A percentile compares a stretch with the other conserved stretches of the same genome.
phyloP scores from a whole-genome alignment of 2,797 vertebrate genomes.

The Pseudomugil tenellus region DNA sequence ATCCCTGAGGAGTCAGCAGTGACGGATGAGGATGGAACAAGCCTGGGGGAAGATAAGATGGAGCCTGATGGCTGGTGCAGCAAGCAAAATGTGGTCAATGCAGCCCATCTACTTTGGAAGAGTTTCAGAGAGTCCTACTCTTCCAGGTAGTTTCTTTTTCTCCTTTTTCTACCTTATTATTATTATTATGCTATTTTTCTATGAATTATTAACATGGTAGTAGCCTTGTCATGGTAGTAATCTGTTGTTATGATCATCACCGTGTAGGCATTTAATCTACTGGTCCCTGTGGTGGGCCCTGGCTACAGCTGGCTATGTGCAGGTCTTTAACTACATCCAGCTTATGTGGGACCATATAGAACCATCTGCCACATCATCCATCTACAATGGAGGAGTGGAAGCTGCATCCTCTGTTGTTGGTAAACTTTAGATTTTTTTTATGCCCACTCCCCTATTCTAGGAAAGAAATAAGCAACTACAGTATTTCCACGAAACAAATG shows the following conservation, averaged over 20 bases:
- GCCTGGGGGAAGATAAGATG: conserved; percentile 24
- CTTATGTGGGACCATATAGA: conserved; percentile 81
- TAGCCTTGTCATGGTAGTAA: background rate
- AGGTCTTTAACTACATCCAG: conserved; percentile 82
- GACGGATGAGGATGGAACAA: conserved; percentile 36
- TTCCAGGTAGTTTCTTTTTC: conserved; percentile 57
- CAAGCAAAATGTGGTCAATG: conserved; percentile 45
- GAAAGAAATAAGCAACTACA: background rate
- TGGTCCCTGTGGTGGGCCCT: conserved; percentile 85
- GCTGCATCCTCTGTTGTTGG: conserved; percentile 79
- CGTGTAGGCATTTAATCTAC: conserved; percentile 71
- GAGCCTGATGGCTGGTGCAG: conserved; percentile 53
- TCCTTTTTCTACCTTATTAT: background rate
- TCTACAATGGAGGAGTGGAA: conserved; percentile 83
- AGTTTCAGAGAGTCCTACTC: conserved; percentile 80
- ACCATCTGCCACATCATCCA: conserved; percentile 75
- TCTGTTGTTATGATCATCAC: conserved; percentile 25
- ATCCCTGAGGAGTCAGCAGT: conserved; percentile 17
- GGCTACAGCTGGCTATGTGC: conserved; percentile 79
- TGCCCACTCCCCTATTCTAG: too few relatives aligned
- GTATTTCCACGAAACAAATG: background rate
- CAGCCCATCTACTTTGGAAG: conserved; percentile 67
- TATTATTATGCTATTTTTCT: background rate
- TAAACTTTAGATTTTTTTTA: conserved; percentile 40
- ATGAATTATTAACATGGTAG: conserved; percentile 1